Evolutionary conservation across 2,113 vertebrate species (phyloP).

Genomic region (Jaculus jaculus): DNA sequence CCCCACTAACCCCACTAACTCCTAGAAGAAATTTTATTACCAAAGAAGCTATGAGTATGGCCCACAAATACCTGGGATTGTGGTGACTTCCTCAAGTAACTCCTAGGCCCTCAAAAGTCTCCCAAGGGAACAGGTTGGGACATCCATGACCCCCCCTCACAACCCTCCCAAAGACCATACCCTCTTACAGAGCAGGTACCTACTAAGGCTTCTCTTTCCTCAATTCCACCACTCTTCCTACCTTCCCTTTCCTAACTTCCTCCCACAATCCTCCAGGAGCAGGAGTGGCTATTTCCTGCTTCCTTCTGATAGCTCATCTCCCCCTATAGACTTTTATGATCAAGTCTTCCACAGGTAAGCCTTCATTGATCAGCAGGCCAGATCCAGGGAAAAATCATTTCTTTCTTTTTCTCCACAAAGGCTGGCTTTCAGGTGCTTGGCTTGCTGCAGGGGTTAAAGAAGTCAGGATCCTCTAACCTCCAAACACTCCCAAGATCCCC

Average conservation of each 20-base stretch:
- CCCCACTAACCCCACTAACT: background rate
- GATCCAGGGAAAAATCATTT: background rate
- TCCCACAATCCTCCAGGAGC: background rate
- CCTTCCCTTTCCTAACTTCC: background rate
- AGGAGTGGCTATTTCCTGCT: background rate
- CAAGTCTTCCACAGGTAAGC: background rate
- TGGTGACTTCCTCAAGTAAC: constrained; percentile 6
- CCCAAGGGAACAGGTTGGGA: background rate
- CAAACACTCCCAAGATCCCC: background rate
- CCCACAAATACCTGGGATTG: background rate
- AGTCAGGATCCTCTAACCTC: background rate
- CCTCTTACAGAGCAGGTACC: background rate
- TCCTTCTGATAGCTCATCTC: background rate
- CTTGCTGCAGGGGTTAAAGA: background rate
- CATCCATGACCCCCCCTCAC: background rate
- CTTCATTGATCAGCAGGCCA: constrained; percentile 20
- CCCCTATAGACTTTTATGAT: background rate
- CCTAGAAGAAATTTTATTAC: background rate
- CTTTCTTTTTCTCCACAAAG: constrained; percentile 8
- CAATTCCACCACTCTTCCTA: background rate
- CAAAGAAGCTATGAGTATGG: background rate
- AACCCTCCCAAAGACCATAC: background rate
- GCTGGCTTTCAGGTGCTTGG: background rate
- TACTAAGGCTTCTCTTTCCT: background rate
- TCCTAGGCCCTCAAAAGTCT: background rate